phyloP scores from a whole-genome alignment of 2,797 vertebrate species.

The Catharus ustulatus region DNA sequence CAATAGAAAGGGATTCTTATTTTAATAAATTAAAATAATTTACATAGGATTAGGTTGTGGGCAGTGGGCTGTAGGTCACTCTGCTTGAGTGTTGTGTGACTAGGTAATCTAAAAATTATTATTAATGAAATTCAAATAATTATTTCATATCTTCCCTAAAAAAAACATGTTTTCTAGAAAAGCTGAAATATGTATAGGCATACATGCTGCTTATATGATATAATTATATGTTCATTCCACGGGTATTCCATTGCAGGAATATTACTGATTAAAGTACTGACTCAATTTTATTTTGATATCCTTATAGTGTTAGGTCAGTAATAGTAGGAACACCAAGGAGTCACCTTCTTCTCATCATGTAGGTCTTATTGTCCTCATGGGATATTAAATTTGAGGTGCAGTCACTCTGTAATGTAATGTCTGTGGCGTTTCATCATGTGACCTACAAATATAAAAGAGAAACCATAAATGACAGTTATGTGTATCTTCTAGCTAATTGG shows the following conservation, averaged over 20 bases:
- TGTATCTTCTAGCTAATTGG: conserved; percentile 16
- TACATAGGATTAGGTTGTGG: background rate
- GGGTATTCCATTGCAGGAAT: background rate
- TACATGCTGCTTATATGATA: background rate
- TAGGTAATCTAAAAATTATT: background rate
- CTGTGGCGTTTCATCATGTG: background rate
- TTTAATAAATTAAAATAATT: background rate
- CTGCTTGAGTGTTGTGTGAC: background rate
- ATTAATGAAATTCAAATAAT: background rate
- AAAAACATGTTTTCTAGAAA: background rate
- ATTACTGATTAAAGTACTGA: background rate
- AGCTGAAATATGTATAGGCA: background rate
- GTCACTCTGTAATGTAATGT: background rate
- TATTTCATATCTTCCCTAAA: background rate
- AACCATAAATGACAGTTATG: background rate
- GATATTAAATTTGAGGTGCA: background rate
- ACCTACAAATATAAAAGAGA: conserved; percentile 1
- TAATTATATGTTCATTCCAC: background rate
- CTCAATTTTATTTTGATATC: background rate
- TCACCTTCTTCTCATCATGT: background rate
- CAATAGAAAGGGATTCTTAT: background rate
- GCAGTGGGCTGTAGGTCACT: background rate
- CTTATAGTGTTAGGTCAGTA: background rate
- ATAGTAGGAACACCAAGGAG: background rate
- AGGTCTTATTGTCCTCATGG: background rate